Percentiles rank a stretch among this genome's conserved stretches.
phyloP scores from a whole-genome alignment of 2,113 vertebrate genomes.

The Sinocyclocheilus anophthalmus region DNA sequence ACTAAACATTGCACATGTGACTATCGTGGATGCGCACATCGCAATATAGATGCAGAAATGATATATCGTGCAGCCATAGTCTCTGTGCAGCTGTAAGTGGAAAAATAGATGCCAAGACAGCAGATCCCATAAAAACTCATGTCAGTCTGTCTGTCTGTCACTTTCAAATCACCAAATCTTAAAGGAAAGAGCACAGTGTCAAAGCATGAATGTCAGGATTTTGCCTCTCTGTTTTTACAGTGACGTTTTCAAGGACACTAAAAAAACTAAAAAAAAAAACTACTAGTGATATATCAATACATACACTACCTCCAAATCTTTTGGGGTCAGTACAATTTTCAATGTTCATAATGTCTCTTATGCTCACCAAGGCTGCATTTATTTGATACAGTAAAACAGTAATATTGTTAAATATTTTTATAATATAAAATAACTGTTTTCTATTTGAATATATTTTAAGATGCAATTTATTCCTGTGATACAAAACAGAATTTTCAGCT shows the following conservation, averaged over 20 bases:
- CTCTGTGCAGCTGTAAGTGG: conserved; percentile 62
- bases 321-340: not conserved
- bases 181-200: not conserved
- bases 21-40: too few relatives aligned
- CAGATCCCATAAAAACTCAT: conserved; percentile 28
- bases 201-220: not conserved
- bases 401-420: not conserved
- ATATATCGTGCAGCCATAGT: not conserved
- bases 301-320: not conserved
- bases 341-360: not conserved
- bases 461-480: not conserved
- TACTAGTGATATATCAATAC: not conserved
- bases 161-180: not conserved
- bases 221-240: not conserved
- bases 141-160: conserved; percentile 46
- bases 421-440: not conserved
- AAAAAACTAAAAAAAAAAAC: not conserved
- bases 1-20: too few relatives aligned
- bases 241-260: not conserved
- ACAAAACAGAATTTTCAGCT: not conserved
- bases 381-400: not conserved
- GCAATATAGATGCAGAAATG: too few relatives aligned
- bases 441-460: not conserved
- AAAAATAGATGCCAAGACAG: conserved; percentile 52
- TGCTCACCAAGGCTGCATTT: too few relatives aligned